Conservation (phyloP, 2,113 vertebrate genomes). For the Xiphophorus maculatus region DNA sequence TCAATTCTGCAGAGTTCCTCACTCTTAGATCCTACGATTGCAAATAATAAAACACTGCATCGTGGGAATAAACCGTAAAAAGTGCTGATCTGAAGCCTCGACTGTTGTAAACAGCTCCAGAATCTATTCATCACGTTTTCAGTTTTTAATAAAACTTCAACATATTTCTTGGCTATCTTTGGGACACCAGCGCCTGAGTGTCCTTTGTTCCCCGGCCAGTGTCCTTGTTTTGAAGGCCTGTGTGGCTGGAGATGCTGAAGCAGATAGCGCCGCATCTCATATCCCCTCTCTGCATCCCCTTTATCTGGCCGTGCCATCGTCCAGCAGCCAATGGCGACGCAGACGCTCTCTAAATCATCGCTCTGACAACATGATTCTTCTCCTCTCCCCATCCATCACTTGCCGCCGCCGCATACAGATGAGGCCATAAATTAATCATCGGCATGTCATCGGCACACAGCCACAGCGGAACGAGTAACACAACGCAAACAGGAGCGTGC, state of each 20-base stretch:
- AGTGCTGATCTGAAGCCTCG: slow-evolving; percentile 39
- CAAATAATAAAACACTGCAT: slow-evolving; percentile 28
- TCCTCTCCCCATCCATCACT: slow-evolving; percentile 49
- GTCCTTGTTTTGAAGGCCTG: slow-evolving; percentile 65
- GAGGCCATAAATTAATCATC: slow-evolving; percentile 79
- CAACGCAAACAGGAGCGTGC: slow-evolving; percentile 17
- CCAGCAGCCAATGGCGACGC: slow-evolving; percentile 61
- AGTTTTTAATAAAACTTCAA: slow-evolving; percentile 67
- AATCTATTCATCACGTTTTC: slow-evolving; percentile 53
- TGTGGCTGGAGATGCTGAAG: slow-evolving; percentile 54
- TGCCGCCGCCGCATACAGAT: slow-evolving; percentile 72
- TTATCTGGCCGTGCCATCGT: slow-evolving; percentile 55
- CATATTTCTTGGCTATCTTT: slow-evolving; percentile 53
- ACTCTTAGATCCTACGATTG: slow-evolving; percentile 12
- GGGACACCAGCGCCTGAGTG: slow-evolving; percentile 13
- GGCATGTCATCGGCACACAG: slow-evolving; percentile 68
- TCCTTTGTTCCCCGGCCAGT: slow-evolving; percentile 59
- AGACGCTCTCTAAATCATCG: slow-evolving; percentile 66
- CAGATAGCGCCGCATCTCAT: slow-evolving; percentile 67
- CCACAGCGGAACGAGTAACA: slow-evolving; percentile 47
- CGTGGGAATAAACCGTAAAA: slow-evolving; percentile 24
- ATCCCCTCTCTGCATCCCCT: slow-evolving; percentile 56
- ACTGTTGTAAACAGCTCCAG: slow-evolving; percentile 36
- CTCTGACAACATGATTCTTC: slow-evolving; percentile 67
- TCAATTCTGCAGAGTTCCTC: slow-evolving; percentile 23